Percentiles rank a stretch among this genome's conserved stretches.
phyloP scores from a whole-genome alignment of 2,888 invertebrate genomes.

The Druceiella hillmani region DNA sequence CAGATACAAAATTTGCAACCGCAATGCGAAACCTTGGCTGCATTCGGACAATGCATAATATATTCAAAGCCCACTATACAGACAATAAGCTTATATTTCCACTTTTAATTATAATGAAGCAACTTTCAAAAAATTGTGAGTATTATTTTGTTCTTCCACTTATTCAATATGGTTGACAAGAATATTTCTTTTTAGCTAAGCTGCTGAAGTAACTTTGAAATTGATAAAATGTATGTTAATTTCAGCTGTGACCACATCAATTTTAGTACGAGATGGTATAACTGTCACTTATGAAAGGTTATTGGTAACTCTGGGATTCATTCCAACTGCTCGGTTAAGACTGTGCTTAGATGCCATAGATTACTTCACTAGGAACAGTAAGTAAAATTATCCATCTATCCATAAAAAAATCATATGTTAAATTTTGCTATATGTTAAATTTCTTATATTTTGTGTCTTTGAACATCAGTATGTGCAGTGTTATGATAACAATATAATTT shows the following conservation, averaged over 20 bases:
- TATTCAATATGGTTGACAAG: no score
- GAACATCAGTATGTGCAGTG: no score
- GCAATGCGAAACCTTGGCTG: slow-evolving; percentile 59
- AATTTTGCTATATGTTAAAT: no score
- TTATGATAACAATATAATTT: no score
- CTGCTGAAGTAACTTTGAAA: no score
- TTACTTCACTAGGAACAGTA: slow-evolving; percentile 64
- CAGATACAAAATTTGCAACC: slow-evolving; percentile 59
- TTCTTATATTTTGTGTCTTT: neutral
- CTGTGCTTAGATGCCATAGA: slow-evolving; percentile 61
- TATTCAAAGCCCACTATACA: slow-evolving; percentile 54
- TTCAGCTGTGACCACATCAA: slow-evolving; percentile 42
- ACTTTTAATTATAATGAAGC: slow-evolving; percentile 54
- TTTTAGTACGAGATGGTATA: slow-evolving; percentile 56
- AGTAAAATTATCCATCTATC: no score
- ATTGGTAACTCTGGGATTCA: slow-evolving; percentile 53
- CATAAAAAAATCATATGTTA: no score
- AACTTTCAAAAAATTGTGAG: slow-evolving; percentile 55
- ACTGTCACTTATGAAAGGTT: slow-evolving; percentile 55
- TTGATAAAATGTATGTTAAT: no score
- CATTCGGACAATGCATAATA: slow-evolving; percentile 55
- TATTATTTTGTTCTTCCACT: slow-evolving; percentile 14
- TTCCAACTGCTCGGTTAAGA: slow-evolving; percentile 57
- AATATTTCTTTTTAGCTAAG: no score
- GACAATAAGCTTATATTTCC: slow-evolving; percentile 55